Conservation (phyloP, 37 sponge, comb jelly and placozoan species). For the Crambe crambe region DNA sequence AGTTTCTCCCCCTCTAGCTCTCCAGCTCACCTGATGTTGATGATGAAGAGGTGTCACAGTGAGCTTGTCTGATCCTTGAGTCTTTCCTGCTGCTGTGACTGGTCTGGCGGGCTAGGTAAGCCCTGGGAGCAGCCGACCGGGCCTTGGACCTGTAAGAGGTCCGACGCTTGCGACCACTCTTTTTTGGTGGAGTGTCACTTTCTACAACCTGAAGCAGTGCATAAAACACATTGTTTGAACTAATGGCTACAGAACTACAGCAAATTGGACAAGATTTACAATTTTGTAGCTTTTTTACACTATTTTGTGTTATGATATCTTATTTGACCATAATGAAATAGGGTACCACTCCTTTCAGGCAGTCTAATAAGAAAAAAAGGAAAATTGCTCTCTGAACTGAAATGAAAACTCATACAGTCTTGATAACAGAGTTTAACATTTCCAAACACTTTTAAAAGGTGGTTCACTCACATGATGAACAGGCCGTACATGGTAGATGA, state of each 20-base stretch:
- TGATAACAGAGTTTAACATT: too few species aligned
- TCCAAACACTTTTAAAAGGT: too few species aligned
- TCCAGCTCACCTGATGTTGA: conserved; percentile 22
- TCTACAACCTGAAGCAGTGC: conserved; percentile 14
- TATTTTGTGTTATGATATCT: too few species aligned
- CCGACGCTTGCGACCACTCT: not conserved
- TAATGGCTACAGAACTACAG: not conserved
- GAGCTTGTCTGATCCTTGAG: conserved; percentile 22
- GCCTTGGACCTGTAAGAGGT: conserved; percentile 13
- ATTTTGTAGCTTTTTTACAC: too few species aligned
- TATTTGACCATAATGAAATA: too few species aligned
- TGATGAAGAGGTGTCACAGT: conserved; percentile 37
- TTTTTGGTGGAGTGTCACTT: conserved; percentile 30
- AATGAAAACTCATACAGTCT: too few species aligned
- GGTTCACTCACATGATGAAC: conserved; percentile 55
- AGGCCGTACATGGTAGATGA: conserved; percentile 78
- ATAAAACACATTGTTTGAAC: not conserved
- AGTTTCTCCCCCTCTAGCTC: too few species aligned
- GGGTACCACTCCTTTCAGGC: too few species aligned
- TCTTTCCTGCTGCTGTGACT: not conserved
- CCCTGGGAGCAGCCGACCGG: conserved; percentile 27
- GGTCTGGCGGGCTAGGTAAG: conserved; percentile 31
- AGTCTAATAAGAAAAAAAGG: too few species aligned
- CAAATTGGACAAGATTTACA: not conserved
- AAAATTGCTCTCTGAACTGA: too few species aligned